Evolutionary conservation across 2,888 invertebrate genomes (phyloP).

Genomic region (Drosophila nr. perissopoda): DNA sequence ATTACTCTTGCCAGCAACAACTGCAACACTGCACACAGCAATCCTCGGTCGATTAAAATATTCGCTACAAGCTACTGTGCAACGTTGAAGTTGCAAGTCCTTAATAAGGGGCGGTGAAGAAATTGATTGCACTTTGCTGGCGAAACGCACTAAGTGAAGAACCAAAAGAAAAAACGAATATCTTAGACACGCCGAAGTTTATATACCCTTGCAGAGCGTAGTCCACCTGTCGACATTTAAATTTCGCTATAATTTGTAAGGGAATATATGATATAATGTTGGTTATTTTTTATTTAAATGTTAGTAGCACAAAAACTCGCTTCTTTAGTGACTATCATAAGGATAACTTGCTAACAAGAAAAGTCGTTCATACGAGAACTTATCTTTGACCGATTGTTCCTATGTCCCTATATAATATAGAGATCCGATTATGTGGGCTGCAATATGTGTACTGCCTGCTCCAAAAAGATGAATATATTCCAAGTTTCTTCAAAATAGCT

Average conservation of each 20-base stretch:
- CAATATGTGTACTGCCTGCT: too few species aligned
- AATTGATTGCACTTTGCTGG: constrained; percentile 15
- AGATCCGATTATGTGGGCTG: neutral
- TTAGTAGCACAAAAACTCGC: neutral
- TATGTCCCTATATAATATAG: neutral
- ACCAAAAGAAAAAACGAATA: neutral
- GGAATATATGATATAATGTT: neutral
- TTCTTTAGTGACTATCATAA: neutral
- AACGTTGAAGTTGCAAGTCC: neutral
- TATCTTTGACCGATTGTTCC: neutral
- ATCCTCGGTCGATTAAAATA: constrained; percentile 15
- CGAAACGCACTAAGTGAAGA: constrained; percentile 7
- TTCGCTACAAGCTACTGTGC: constrained; percentile 12
- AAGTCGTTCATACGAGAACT: neutral
- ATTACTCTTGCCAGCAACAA: neutral
- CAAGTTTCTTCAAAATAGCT: neutral
- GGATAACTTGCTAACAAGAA: neutral
- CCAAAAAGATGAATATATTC: neutral
- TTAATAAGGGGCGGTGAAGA: constrained; percentile 11
- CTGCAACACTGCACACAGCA: neutral
- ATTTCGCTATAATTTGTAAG: neutral
- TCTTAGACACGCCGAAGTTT: neutral
- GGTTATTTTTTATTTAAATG: neutral
- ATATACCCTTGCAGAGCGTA: neutral
- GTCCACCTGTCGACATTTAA: neutral